Base-by-base conservation (phyloP, 2,888 invertebrate species). In the Cephus sareptanus region DNA sequence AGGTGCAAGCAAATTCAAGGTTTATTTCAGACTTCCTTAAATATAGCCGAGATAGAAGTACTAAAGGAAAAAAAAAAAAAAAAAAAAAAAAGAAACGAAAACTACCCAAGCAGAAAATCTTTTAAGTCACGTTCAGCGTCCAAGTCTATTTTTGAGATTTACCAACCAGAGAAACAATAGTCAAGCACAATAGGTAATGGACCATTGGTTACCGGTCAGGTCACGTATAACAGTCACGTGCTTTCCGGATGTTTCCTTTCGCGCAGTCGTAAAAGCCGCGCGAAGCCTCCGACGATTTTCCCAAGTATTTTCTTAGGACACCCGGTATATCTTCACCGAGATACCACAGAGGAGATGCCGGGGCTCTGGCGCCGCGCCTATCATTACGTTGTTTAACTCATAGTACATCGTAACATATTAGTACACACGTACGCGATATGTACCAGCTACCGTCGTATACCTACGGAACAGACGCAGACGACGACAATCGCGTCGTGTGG, bases 301-400 rank as follows among this genome's bases (percentile, higher is more conserved):
- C 77, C 40, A 79, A n/a, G 34, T 34, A 34, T 74, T 33, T 35
- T n/a, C 74, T 33, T 33, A 11, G 71, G 30, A 71, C 35, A 71
- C 71, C 31, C 71, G 71, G 76, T n/a, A 75, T 11, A 56, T 75
- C 56, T 33, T 71, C 71, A 1, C 68, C 78, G 81, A 84, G 86
- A 87, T 85, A 87, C 83, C 80, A 31, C 78, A 23, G 23, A 56
- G 56, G 6, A 56, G 56, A 56, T 56, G 56, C 56, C 79, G 81
- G 80, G 81, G 81, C 85, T 82, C 87, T 89, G 89, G 89, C 89
- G 89, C 89, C 89, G 85, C 83, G 87, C 84, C 89, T 89, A 88
- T 89, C 88, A 88, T 89, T 88, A 87, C 86, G 87, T 84, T 87
- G 87, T 87, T 88, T 86, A 86, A 85, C 86, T 85, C 88, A 83